Evolutionary conservation across 2,797 vertebrate genomes (phyloP).

Genomic region (Lithobates sylvaticus): DNA sequence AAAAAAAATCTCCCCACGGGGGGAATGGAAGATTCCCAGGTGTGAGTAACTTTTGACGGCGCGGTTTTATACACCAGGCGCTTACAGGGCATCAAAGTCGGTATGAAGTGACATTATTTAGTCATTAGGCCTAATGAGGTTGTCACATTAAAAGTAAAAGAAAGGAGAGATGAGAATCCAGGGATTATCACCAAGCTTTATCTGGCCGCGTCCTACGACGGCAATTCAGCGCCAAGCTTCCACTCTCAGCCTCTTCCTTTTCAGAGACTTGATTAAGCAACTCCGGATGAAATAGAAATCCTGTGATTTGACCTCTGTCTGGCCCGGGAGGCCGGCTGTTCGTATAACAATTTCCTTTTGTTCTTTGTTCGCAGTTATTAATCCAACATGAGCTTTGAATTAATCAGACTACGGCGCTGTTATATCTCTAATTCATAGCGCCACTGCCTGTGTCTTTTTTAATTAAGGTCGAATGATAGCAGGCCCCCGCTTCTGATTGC

Average conservation of each 20-base stretch:
- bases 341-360: conserved; percentile 88
- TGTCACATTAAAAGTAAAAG: conserved; percentile 65
- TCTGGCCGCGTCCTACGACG: conserved; percentile 74
- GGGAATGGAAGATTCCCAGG: too few species aligned
- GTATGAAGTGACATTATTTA: conserved; percentile 65
- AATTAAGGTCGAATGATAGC: conserved; percentile 93
- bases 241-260: conserved; percentile 82
- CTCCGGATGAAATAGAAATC: conserved; percentile 89
- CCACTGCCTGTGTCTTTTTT: conserved; percentile 89
- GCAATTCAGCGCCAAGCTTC: conserved; percentile 79
- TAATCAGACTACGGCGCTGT: conserved; percentile 84
- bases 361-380: conserved; percentile 88
- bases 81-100: conserved; percentile 3
- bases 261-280: conserved; percentile 83
- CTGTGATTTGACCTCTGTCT: conserved; percentile 88
- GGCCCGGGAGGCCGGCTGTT: conserved; percentile 84
- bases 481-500: conserved; percentile 80
- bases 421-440: conserved; percentile 92
- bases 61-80: not conserved
- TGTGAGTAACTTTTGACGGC: too few species aligned
- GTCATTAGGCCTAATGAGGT: conserved; percentile 73
- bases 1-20: too few species aligned
- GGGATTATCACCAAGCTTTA: conserved; percentile 73
- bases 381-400: conserved; percentile 87
- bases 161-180: conserved; percentile 70